Conservation (phyloP, 2,888 invertebrate genomes). For the Sinohyriopsis cumingii region DNA sequence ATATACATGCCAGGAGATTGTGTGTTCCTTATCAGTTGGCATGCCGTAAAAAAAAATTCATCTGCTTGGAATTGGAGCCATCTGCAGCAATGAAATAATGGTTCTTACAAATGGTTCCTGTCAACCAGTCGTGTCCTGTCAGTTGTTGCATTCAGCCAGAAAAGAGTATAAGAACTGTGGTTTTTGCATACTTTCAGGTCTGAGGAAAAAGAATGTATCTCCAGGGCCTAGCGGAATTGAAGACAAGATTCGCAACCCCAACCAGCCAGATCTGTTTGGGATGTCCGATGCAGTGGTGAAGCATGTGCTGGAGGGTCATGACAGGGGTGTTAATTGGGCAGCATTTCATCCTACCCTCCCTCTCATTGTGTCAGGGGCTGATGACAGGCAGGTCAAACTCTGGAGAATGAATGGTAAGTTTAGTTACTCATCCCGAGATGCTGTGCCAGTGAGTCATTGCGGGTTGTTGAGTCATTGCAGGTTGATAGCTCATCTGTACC, state of each 20-base stretch:
- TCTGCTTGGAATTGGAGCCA: too few relatives aligned
- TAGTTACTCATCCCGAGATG: background rate
- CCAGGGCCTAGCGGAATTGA: constrained; percentile 90
- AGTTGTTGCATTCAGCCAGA: too few relatives aligned
- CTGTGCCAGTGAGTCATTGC: background rate
- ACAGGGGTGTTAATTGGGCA: constrained; percentile 98
- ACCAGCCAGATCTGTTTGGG: constrained; percentile 88
- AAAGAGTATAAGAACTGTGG: background rate
- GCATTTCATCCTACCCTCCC: constrained; percentile 96
- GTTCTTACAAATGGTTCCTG: too few relatives aligned
- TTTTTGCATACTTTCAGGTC: constrained; percentile 72
- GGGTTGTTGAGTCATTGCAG: background rate
- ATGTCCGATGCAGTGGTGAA: constrained; percentile 79
- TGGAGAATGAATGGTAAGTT: constrained; percentile 98
- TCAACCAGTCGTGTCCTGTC: too few relatives aligned
- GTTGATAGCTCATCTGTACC: background rate
- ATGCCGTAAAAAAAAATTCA: too few relatives aligned
- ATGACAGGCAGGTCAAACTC: constrained; percentile 96
- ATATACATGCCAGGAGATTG: too few relatives aligned
- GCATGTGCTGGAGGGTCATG: constrained; percentile 75
- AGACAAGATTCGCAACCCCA: constrained; percentile 75
- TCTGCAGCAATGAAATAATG: too few relatives aligned
- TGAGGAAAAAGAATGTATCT: constrained; percentile 97
- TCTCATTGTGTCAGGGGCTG: constrained; percentile 97
- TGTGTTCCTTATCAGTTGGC: too few relatives aligned